Conservation (phyloP, 2,797 vertebrate genomes). For the Delichon dasypus region DNA sequence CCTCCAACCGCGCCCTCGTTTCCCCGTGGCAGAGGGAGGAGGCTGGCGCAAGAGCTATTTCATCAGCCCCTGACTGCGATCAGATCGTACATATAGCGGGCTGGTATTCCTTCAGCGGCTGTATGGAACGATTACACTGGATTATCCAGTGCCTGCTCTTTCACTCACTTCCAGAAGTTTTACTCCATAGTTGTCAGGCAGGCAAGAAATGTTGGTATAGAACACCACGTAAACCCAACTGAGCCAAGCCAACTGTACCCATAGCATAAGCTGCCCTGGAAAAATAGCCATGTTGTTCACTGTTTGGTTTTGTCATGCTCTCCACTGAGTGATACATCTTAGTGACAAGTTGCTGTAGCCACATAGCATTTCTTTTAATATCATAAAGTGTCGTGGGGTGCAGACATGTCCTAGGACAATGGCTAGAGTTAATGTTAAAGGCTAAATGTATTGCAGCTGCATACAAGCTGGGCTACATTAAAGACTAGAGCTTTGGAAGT, state of each 20-base stretch:
- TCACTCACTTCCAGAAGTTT: background rate
- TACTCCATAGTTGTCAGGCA: background rate
- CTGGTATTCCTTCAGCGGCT: background rate
- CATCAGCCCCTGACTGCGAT: background rate
- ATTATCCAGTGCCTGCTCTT: background rate
- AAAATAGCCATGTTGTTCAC: background rate
- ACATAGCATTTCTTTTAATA: constrained; percentile 9
- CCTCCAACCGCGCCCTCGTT: background rate
- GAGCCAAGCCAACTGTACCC: background rate
- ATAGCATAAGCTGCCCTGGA: background rate
- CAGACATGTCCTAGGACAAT: constrained; percentile 37
- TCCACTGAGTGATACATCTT: background rate
- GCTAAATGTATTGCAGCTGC: constrained; percentile 41
- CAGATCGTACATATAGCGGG: background rate
- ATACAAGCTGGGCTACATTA: constrained; percentile 27
- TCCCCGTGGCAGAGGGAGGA: background rate
- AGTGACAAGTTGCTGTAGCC: constrained; percentile 4
- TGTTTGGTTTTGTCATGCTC: background rate
- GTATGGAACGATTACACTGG: rapidly evolving
- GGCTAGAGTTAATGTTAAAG: constrained; percentile 37
- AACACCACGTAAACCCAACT: background rate
- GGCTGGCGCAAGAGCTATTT: background rate
- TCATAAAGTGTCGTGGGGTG: background rate
- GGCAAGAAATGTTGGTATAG: background rate
- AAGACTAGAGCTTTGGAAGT: background rate